Base-by-base conservation (phyloP, 2,113 vertebrate species). In the Potamarius usumacintae region DNA sequence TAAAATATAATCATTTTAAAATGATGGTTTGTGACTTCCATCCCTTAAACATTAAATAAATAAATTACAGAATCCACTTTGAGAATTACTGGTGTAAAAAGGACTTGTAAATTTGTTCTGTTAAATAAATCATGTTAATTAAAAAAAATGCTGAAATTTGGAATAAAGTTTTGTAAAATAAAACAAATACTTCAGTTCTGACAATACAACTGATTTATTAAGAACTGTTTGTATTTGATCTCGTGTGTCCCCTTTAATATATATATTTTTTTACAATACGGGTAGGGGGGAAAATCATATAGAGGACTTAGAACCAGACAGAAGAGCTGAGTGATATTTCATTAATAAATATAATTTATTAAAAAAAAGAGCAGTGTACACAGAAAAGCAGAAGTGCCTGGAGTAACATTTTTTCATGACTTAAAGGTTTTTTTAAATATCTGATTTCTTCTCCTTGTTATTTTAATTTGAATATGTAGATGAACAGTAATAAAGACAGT, bases 131-230 rank as follows among this genome's bases (percentile, higher is more conserved):
- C 27, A 17, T 8, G 18, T 42, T 20, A 9, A 48, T 4, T 50
- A 42, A 42, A 42, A 53, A 77, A 78, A 5, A n/a, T 6, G 1
- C 48, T 12, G 42, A 52, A 2, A 53, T n/a, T 7, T 53, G 22
- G 11, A 77, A 53, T 53, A n/a, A 77, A 50, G 52, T 2, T 14
- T 11, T 53, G 22, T 15, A 14, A 57, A 79, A 55, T 27, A 55
- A 79, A 27, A 55, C 52, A 55, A 1, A 55, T n/a, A 2, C 52
- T 1, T 79, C 50, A 77, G 2, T 77, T 6, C 76, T 79, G 52
- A 55, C 76, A 79, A 7, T 57, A 55, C 57, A 79, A 79, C 6
- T 57, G 76, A 55, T 79, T 79, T 79, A 79, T 79, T 79, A 55
- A 55, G 25, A 79, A 79, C 6, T 55, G 22, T 76, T 48, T 48